Conservation (phyloP, 2,113 vertebrate genomes). For the Sceloporus undulatus region DNA sequence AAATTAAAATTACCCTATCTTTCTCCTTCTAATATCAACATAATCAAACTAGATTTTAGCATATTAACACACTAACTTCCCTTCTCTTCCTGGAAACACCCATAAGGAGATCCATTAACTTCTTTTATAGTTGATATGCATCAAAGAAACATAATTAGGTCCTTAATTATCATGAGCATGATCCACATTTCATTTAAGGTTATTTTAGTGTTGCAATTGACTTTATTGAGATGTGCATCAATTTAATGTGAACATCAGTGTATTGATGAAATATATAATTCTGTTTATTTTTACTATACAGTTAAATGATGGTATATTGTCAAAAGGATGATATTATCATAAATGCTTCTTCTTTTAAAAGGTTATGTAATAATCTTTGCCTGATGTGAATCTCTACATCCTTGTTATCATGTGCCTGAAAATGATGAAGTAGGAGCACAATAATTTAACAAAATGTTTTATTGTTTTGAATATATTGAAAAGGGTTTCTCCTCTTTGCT, state of each 20-base stretch:
- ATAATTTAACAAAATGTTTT: slow-evolving; percentile 50
- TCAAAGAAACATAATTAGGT: background rate
- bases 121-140: background rate
- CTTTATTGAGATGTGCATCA: background rate
- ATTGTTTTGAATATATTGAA: slow-evolving; percentile 60
- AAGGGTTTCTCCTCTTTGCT: slow-evolving; percentile 62
- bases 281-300: too few relatives aligned
- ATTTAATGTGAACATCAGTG: too few relatives aligned
- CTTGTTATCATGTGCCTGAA: slow-evolving; percentile 22
- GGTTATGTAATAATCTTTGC: too few relatives aligned
- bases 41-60: too few relatives aligned
- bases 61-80: too few relatives aligned
- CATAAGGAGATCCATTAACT: background rate
- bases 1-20: too few relatives aligned
- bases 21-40: too few relatives aligned
- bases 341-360: too few relatives aligned
- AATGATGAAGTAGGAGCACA: slow-evolving; percentile 42
- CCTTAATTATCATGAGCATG: background rate
- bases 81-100: background rate
- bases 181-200: background rate
- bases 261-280: too few relatives aligned
- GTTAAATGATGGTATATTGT: too few relatives aligned
- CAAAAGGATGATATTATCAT: too few relatives aligned
- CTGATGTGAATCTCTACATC: slow-evolving; percentile 41
- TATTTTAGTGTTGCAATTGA: background rate